Evolutionary conservation across 2,113 vertebrate genomes (phyloP).

Genomic region (Lepisosteus osseus): DNA sequence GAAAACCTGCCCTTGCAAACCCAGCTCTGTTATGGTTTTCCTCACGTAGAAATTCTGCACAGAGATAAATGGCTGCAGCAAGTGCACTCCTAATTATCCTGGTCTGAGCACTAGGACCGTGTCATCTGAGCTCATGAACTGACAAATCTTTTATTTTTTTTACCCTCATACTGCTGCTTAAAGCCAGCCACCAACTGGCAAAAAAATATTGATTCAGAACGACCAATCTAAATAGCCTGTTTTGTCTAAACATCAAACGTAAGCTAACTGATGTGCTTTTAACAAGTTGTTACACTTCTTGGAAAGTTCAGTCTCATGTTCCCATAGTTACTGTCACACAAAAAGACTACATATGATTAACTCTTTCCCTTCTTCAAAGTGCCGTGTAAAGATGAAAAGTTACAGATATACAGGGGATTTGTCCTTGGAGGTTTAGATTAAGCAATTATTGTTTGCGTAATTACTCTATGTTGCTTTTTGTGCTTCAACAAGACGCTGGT

Average conservation of each 20-base stretch:
- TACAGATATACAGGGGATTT: no score
- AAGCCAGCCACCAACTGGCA: conserved; percentile 52
- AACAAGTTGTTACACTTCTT: background rate
- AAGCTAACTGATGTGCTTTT: background rate
- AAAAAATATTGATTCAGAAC: conserved; percentile 28
- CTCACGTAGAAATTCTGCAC: background rate
- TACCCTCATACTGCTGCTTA: conserved; percentile 4
- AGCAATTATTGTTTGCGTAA: no score
- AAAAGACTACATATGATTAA: no score
- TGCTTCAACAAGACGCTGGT: no score
- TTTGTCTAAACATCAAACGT: background rate
- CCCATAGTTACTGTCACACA: no score
- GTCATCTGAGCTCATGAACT: background rate
- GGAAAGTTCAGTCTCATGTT: no score
- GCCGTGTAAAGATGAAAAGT: no score
- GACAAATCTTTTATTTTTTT: background rate
- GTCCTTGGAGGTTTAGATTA: no score
- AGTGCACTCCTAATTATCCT: conserved; percentile 14
- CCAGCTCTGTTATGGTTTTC: background rate
- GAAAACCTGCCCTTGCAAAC: background rate
- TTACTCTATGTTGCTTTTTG: no score
- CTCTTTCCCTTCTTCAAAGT: no score
- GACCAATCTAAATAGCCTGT: background rate
- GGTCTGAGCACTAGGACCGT: background rate
- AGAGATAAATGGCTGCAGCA: conserved; percentile 13